A percentile compares a stretch with the other conserved stretches of the same genome.
Evolutionary conservation across 2,888 invertebrate genomes (phyloP).

Genomic region (Nephrotoma flavescens): DNA sequence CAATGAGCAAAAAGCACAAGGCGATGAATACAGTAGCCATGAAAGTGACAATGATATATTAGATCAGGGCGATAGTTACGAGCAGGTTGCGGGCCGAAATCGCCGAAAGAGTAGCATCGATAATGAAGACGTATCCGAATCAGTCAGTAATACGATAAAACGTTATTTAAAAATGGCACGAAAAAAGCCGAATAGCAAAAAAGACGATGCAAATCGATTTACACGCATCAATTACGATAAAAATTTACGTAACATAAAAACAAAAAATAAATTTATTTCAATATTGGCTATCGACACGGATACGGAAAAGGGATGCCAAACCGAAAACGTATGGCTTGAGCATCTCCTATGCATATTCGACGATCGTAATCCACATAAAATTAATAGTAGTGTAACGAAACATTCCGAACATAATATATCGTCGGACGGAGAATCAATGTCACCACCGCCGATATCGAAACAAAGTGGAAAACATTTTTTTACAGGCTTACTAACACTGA

Average conservation of each 20-base stretch:
- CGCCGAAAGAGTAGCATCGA: slow-evolving; percentile 64
- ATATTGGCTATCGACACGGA: slow-evolving; percentile 53
- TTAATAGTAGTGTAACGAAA: neutral
- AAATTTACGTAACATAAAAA: slow-evolving; percentile 67
- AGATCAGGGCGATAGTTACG: slow-evolving; percentile 22
- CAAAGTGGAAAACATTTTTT: slow-evolving; percentile 44
- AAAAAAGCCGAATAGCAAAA: slow-evolving; percentile 65
- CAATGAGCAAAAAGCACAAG: neutral
- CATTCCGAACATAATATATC: neutral
- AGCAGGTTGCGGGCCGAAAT: slow-evolving; percentile 11
- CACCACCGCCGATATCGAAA: slow-evolving; percentile 25
- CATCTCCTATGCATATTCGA: slow-evolving; percentile 4
- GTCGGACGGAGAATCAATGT: neutral
- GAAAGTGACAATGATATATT: slow-evolving; percentile 16
- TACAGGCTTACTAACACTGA: slow-evolving; percentile 36
- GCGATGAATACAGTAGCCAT: slow-evolving; percentile 13
- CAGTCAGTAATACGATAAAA: slow-evolving; percentile 76
- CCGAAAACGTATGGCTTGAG: slow-evolving; percentile 53
- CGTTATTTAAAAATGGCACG: slow-evolving; percentile 74
- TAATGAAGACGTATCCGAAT: slow-evolving; percentile 72
- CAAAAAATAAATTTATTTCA: slow-evolving; percentile 46
- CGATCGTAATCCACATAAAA: neutral
- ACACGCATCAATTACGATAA: slow-evolving; percentile 80
- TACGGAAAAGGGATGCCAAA: slow-evolving; percentile 47
- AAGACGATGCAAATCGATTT: slow-evolving; percentile 65